These are phyloP conservation scores for Athene noctua DNA, from an alignment of 2,113 vertebrate species.

Conservation along the genomic window DNA sequence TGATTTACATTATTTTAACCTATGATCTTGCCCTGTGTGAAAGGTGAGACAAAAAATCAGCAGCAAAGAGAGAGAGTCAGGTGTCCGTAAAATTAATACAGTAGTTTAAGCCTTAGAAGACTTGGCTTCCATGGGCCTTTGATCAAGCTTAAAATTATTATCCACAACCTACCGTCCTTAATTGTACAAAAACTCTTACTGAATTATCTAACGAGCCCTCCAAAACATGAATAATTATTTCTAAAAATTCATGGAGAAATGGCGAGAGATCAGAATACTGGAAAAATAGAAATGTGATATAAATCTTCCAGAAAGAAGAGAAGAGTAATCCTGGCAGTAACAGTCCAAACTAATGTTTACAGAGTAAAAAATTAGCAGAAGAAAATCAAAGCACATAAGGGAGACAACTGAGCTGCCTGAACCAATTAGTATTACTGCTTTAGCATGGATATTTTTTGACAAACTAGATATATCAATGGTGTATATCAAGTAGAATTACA, in stretches of 20 bases:
- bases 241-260: conserved; percentile 27
- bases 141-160: conserved; percentile 58
- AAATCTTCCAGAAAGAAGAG: conserved; percentile 15
- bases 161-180: background rate
- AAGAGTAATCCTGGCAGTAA: background rate
- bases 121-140: conserved; percentile 35
- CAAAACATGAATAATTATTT: conserved; percentile 37
- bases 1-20: background rate
- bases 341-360: conserved; percentile 5
- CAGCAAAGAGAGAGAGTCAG: background rate
- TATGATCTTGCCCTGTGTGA: background rate
- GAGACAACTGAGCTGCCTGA: conserved; percentile 34
- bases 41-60: conserved; percentile 21
- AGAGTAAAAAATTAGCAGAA: conserved; percentile 40
- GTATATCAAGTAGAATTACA: conserved; percentile 14
- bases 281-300: background rate
- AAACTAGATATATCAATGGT: conserved; percentile 6
- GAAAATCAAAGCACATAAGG: conserved; percentile 21
- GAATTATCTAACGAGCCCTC: conserved; percentile 35
- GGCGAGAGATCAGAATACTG: background rate
- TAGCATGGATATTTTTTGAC: background rate
- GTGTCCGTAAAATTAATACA: conserved; percentile 25
- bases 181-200: conserved; percentile 5
- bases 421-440: conserved; percentile 31
- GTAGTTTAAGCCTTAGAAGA: conserved; percentile 44